A percentile compares a stretch with the other conserved stretches of the same genome.
phyloP scores from a whole-genome alignment of 2,113 vertebrate species.

The Microcebus murinus region DNA sequence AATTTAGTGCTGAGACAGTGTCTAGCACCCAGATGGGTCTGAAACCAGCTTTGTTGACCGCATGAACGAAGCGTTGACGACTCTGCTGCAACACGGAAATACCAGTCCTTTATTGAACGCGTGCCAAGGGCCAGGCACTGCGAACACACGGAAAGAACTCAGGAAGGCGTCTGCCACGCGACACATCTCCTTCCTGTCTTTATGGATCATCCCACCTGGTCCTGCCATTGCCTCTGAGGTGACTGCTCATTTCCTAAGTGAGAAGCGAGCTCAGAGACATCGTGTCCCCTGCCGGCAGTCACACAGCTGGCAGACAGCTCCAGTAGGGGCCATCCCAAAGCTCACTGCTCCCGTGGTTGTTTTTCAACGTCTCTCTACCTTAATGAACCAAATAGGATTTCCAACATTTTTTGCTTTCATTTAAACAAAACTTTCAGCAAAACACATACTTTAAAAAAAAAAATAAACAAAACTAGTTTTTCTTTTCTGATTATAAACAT shows the following conservation, averaged over 20 bases:
- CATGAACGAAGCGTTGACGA: background rate
- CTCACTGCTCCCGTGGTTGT: background rate
- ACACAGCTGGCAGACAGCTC: background rate
- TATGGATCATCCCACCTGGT: background rate
- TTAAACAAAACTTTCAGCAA: background rate
- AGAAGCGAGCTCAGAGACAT: background rate
- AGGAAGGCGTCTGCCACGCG: background rate
- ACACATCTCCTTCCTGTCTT: background rate
- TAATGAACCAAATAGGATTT: background rate
- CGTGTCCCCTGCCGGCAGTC: background rate
- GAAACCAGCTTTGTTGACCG: background rate
- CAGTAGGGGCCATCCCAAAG: background rate
- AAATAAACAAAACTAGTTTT: background rate
- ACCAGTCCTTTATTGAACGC: background rate
- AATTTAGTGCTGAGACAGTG: background rate
- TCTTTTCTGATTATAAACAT: background rate
- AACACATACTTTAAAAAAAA: too few species aligned
- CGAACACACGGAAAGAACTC: background rate
- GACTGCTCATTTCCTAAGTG: background rate
- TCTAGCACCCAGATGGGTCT: background rate
- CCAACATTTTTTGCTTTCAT: background rate
- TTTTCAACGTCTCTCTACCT: background rate
- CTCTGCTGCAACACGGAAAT: background rate
- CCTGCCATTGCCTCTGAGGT: background rate
- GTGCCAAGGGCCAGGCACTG: background rate